A percentile compares a stretch with the other conserved stretches of the same genome.
Conservation (phyloP, 2,113 vertebrate genomes). For the Setophaga coronata region DNA sequence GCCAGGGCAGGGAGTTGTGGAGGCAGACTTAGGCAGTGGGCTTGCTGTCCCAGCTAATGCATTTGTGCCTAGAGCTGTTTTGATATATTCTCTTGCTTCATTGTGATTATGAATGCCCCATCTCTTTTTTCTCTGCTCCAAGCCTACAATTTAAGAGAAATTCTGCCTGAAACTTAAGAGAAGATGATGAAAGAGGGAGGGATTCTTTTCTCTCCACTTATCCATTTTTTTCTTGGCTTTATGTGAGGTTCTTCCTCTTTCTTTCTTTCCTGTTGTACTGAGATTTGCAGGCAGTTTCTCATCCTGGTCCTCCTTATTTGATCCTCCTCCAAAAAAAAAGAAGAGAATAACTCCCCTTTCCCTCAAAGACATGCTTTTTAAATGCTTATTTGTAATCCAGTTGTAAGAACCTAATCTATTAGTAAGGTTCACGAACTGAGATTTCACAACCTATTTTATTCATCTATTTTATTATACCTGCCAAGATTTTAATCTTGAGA, state of each 20-base stretch:
- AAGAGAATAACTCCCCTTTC: background rate
- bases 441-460: background rate
- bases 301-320: background rate
- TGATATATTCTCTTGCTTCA: background rate
- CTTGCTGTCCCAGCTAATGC: background rate
- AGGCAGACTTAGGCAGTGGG: background rate
- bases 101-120: background rate
- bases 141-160: background rate
- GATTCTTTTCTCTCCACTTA: background rate
- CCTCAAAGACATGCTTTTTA: background rate
- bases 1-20: background rate
- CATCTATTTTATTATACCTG: background rate
- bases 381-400: background rate
- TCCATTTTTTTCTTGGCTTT: background rate
- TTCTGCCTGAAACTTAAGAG: background rate
- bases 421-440: background rate
- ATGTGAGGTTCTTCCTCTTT: background rate
- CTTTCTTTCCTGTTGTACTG: background rate
- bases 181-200: background rate
- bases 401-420: background rate
- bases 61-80: background rate
- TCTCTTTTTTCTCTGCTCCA: background rate
- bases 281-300: background rate
- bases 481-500: background rate
- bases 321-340: background rate